These are phyloP conservation scores for Lithodes maja DNA, from an alignment of 2,888 invertebrate species.

Conservation along the genomic window DNA sequence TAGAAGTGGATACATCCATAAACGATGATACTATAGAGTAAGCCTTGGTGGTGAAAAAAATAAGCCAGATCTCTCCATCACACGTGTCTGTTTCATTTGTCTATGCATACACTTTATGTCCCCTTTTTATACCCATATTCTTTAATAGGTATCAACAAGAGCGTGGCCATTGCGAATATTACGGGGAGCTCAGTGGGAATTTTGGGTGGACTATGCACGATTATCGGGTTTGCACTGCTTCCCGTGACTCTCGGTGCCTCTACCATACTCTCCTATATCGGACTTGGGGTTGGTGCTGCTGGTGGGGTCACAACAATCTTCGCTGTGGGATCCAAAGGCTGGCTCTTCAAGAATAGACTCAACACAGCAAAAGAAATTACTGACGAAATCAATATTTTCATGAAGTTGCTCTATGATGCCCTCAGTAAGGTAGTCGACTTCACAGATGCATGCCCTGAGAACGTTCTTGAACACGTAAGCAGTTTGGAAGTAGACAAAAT, in stretches of 20 bases:
- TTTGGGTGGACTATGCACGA: not conserved
- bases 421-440: no score
- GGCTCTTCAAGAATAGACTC: not conserved
- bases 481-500: no score
- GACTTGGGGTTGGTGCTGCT: not conserved
- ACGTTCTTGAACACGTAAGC: no score
- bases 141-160: not conserved
- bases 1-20: no score
- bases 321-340: not conserved
- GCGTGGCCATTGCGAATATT: not conserved
- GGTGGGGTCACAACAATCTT: not conserved
- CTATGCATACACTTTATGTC: no score
- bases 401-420: no score
- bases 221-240: not conserved
- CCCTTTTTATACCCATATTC: no score
- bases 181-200: not conserved
- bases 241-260: not conserved
- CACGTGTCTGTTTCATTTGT: no score
- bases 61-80: no score
- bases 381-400: not conserved
- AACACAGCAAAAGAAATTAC: not conserved
- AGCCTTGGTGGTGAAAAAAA: no score
- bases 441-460: no score
- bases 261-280: not conserved
- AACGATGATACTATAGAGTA: no score